Evolutionary conservation across 2,797 vertebrate genomes (phyloP).

Genomic region (Orientallactaga sibirica): DNA sequence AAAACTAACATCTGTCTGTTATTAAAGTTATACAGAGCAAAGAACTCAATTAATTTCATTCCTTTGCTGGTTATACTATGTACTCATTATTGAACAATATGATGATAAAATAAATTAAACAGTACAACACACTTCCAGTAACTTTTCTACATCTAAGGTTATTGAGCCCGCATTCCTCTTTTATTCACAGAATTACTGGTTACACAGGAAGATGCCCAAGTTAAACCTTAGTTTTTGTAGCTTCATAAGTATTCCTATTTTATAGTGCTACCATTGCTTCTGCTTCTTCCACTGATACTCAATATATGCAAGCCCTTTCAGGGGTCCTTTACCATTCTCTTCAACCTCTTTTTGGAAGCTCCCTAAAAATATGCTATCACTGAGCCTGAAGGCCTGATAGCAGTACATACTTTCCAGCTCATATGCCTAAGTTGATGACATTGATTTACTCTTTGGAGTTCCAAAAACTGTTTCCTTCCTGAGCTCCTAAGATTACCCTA

Average conservation of each 20-base stretch:
- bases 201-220: background rate
- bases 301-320: background rate
- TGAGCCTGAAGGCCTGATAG: background rate
- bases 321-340: background rate
- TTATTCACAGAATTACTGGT: conserved; percentile 13
- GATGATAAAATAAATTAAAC: conserved; percentile 71
- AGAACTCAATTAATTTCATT: conserved; percentile 81
- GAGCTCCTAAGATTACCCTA: background rate
- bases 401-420: conserved; percentile 16
- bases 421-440: background rate
- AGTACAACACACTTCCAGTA: conserved; percentile 38
- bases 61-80: conserved; percentile 73
- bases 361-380: background rate
- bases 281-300: background rate
- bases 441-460: background rate
- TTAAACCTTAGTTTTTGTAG: conserved; percentile 13
- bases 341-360: background rate
- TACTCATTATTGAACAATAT: conserved; percentile 71
- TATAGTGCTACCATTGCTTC: background rate
- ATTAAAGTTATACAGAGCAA: conserved; percentile 81
- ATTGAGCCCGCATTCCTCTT: conserved; percentile 5
- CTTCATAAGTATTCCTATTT: background rate
- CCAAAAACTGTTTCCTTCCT: background rate
- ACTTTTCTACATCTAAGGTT: conserved; percentile 58
- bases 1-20: conserved; percentile 82